These are phyloP conservation scores for Malacoraja senta DNA, from an alignment of 2,797 vertebrate species.

Conservation along the genomic window DNA sequence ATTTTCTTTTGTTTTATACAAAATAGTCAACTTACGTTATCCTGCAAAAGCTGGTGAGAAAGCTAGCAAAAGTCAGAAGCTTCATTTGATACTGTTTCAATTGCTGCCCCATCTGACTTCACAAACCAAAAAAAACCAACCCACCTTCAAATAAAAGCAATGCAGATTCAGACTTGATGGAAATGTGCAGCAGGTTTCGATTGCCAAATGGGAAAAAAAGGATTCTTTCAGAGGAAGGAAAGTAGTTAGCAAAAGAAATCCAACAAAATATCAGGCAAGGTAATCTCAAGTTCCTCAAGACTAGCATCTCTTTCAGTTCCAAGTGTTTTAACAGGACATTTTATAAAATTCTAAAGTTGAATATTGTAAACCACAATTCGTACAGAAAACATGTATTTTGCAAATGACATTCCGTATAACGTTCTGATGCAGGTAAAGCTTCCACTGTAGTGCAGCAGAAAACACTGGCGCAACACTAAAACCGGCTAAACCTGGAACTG, in stretches of 20 bases:
- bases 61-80: slow-evolving; percentile 24
- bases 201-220: slow-evolving; percentile 20
- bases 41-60: slow-evolving; percentile 37
- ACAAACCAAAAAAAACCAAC: slow-evolving; percentile 1
- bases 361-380: slow-evolving; percentile 34
- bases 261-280: not conserved
- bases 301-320: slow-evolving; percentile 4
- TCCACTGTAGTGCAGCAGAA: slow-evolving; percentile 23
- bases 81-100: slow-evolving; percentile 13
- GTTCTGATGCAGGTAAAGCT: not conserved
- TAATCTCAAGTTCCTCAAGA: not conserved
- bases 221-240: not conserved
- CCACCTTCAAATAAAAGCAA: slow-evolving; percentile 16
- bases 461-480: slow-evolving; percentile 24
- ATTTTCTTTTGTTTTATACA: slow-evolving; percentile 33
- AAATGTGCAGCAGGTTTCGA: slow-evolving; percentile 27
- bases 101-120: not conserved
- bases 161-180: not conserved
- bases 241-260: not conserved
- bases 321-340: slow-evolving; percentile 27
- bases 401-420: slow-evolving; percentile 21
- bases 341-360: slow-evolving; percentile 25
- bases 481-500: slow-evolving; percentile 26
- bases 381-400: slow-evolving; percentile 21
- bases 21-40: slow-evolving; percentile 37